Evolutionary conservation across 1,140 invertebrate genomes (phyloP).

Genomic region (Diploscapter pachys): DNA sequence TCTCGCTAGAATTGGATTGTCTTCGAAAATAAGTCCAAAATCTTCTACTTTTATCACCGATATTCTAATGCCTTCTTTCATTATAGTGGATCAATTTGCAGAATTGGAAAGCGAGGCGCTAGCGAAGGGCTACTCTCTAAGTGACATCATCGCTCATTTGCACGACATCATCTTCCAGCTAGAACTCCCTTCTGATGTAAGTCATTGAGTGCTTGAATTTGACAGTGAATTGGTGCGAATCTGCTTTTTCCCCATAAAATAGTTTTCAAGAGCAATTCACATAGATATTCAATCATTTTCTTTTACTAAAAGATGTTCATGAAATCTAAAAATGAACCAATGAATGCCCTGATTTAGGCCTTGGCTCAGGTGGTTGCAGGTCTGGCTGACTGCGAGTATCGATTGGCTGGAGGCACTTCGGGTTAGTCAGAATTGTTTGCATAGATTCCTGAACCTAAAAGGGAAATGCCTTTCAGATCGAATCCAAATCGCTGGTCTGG

Average conservation of each 20-base stretch:
- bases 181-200: slow-evolving; percentile 38
- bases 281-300: background rate
- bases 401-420: slow-evolving; percentile 3
- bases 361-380: background rate
- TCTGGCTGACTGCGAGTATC: slow-evolving; percentile 17
- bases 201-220: too few species aligned
- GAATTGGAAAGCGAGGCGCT: slow-evolving; percentile 38
- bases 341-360: background rate
- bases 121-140: slow-evolving; percentile 43
- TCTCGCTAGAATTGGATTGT: background rate
- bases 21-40: background rate
- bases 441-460: slow-evolving; percentile 1
- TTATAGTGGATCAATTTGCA: slow-evolving; percentile 23
- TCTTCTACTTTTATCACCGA: slow-evolving; percentile 15
- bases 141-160: slow-evolving; percentile 47
- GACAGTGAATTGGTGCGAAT: too few species aligned
- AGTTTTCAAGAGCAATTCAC: too few species aligned
- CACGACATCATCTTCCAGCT: slow-evolving; percentile 41
- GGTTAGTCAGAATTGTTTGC: background rate
- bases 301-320: background rate
- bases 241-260: too few species aligned
- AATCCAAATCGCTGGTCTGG: slow-evolving; percentile 17
- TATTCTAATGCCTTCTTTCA: slow-evolving; percentile 24
- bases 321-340: too few species aligned
- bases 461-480: background rate